Conservation (phyloP, 2,888 invertebrate species). For the Pelosia muscerda region DNA sequence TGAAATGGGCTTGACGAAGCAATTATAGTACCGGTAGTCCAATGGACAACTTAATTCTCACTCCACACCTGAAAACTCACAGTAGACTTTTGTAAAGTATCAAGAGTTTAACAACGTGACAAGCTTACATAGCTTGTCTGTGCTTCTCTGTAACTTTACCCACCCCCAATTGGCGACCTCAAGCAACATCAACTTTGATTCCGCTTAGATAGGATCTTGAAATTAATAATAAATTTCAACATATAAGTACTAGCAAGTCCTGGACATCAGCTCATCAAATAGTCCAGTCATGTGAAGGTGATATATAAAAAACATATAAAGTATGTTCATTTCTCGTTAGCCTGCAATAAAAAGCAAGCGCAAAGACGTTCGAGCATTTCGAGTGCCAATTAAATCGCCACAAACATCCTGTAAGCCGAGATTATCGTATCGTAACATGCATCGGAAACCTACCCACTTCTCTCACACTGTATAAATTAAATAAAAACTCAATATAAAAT, state of each 20-base stretch:
- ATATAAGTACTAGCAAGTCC: slow-evolving; percentile 30
- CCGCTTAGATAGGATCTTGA: not conserved
- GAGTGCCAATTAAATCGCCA: slow-evolving; percentile 84
- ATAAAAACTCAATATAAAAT: slow-evolving; percentile 82
- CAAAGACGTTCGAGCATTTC: slow-evolving; percentile 76
- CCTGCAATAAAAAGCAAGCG: slow-evolving; percentile 73
- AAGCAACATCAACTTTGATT: not conserved
- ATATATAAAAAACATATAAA: slow-evolving; percentile 54
- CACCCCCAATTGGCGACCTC: no score
- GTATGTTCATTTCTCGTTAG: slow-evolving; percentile 67
- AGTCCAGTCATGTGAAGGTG: slow-evolving; percentile 50
- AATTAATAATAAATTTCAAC: slow-evolving; percentile 27
- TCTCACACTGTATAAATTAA: slow-evolving; percentile 84
- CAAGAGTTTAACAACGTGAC: no score
- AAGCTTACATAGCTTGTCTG: no score
- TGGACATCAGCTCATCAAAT: slow-evolving; percentile 43
- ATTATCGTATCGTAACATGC: slow-evolving; percentile 85
- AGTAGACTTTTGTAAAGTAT: not conserved
- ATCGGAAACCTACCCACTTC: slow-evolving; percentile 81
- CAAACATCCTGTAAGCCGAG: slow-evolving; percentile 84
- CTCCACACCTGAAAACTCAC: not conserved
- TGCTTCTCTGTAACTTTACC: no score
- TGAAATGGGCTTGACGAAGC: no score
- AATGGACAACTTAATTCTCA: not conserved
- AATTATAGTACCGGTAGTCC: no score